Percentiles rank a stretch among this genome's conserved stretches.
Conservation (phyloP, 2,888 invertebrate genomes). For the Orthosia gothica region DNA sequence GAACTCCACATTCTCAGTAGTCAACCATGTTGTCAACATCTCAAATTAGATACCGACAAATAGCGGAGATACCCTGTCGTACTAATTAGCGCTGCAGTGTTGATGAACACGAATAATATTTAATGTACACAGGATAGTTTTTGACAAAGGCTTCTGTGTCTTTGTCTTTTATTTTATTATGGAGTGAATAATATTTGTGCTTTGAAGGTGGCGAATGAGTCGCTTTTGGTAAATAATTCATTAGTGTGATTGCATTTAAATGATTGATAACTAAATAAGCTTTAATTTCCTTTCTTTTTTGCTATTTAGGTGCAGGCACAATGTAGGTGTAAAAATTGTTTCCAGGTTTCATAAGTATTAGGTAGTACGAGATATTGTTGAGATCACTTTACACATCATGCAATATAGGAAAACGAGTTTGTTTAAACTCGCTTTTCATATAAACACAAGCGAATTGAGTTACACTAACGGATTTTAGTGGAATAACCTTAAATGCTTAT, state of each 20-base stretch:
- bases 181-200: constrained; percentile 35
- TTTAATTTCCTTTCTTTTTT: too few species aligned
- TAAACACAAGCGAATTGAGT: background rate
- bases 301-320: too few species aligned
- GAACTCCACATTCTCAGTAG: constrained; percentile 47
- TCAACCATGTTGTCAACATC: constrained; percentile 69
- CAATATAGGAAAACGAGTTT: background rate
- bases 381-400: background rate
- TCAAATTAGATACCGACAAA: constrained; percentile 82
- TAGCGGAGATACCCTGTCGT: constrained; percentile 73
- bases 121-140: constrained; percentile 51
- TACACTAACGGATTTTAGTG: background rate
- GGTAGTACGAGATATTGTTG: background rate
- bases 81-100: constrained; percentile 74
- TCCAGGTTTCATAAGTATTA: too few species aligned
- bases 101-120: constrained; percentile 64
- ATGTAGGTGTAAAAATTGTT: background rate
- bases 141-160: constrained; percentile 48
- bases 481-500: too few species aligned
- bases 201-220: constrained; percentile 3
- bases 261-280: background rate
- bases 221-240: background rate
- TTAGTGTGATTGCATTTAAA: background rate
- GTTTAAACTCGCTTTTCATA: background rate
- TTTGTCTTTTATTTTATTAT: constrained; percentile 30